Evolutionary conservation across 2,113 vertebrate genomes (phyloP).

Genomic region (Campylomormyrus numenius): DNA sequence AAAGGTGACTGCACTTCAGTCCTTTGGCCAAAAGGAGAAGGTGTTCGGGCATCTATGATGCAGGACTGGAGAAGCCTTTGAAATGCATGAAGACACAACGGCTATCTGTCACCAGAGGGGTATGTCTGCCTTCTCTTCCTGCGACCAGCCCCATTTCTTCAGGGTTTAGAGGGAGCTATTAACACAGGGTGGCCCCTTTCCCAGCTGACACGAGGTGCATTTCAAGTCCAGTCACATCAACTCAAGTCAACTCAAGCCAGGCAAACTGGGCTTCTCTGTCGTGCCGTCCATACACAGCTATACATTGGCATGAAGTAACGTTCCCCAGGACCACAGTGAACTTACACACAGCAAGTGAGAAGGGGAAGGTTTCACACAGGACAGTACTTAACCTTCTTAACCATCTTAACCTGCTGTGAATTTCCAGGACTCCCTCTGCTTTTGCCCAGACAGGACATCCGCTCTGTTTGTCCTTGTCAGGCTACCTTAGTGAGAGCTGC

Average conservation of each 20-base stretch:
- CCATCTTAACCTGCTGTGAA: not conserved
- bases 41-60: not conserved
- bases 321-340: not conserved
- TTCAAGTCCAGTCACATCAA: not conserved
- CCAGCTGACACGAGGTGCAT: not conserved
- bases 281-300: not conserved
- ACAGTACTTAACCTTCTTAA: not conserved
- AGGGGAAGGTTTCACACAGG: not conserved
- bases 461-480: not conserved
- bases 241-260: not conserved
- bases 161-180: not conserved
- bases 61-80: not conserved
- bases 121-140: not conserved
- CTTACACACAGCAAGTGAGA: not conserved
- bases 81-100: constrained; percentile 23
- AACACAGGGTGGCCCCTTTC: not conserved
- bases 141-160: not conserved
- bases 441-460: not conserved
- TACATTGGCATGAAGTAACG: not conserved
- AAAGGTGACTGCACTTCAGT: not conserved
- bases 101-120: not conserved
- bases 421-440: not conserved
- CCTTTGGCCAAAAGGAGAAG: not conserved
- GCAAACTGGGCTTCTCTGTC: not conserved
- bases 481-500: not conserved